phyloP scores from a whole-genome alignment of 2,797 vertebrate species.

The Mormyrops boulengeri region DNA sequence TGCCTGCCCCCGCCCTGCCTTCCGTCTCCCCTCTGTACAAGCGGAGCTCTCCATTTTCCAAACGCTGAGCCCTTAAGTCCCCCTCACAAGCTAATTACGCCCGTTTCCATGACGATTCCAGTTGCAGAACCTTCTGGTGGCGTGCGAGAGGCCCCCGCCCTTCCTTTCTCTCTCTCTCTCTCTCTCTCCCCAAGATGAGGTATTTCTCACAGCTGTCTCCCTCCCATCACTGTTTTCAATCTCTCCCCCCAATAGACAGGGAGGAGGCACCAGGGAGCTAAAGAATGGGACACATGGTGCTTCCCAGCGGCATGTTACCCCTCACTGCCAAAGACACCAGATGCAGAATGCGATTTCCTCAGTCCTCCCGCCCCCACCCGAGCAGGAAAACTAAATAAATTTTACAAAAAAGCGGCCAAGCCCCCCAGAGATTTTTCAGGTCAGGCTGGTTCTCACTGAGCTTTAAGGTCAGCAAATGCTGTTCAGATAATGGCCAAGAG shows the following conservation, averaged over 20 bases:
- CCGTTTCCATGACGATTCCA: constrained; percentile 17
- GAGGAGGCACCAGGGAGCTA: background rate
- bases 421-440: background rate
- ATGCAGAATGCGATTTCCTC: background rate
- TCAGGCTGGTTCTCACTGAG: constrained; percentile 3
- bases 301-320: background rate
- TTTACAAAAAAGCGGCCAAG: background rate
- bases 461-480: background rate
- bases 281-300: background rate
- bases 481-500: background rate
- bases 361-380: background rate
- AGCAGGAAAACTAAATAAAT: background rate
- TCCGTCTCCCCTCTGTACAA: background rate
- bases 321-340: background rate
- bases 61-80: background rate
- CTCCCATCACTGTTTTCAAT: constrained; percentile 1
- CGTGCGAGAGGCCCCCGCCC: background rate
- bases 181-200: background rate
- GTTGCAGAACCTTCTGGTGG: background rate
- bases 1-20: background rate
- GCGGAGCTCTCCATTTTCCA: background rate
- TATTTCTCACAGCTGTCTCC: background rate
- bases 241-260: background rate
- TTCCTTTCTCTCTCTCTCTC: background rate
- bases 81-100: background rate